Base-by-base conservation (phyloP, 2,888 invertebrate species). In the Scaptomyza flava region DNA sequence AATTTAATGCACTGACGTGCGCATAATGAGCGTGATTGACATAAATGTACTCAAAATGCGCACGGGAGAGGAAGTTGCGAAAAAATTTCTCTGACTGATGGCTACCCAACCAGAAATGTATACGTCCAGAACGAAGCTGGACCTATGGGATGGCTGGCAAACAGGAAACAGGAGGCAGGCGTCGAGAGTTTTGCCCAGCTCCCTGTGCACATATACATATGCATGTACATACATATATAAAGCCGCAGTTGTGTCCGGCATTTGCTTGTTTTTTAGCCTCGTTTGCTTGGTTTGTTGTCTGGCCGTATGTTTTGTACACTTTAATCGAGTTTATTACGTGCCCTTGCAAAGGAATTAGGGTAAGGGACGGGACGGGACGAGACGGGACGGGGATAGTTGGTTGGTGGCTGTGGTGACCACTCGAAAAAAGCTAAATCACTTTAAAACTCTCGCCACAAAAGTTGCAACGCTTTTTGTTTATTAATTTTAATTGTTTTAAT, bases 21-120 rank as follows among this genome's bases (percentile, higher is more conserved):
- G 79, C 83, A 83, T 82, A 83, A 83, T 83, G 83, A 83, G 85
- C 72, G 70, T 83, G 85, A 83, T 85, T 83, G 83, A 83, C 83
- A 83, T 85, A 82, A 83, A 83, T 83, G 85, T 73, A 73, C 82
- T 85, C 81, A 72, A 85, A 81, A 81, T 81, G 75, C 81, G 73
- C 73, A 69, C 54, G 76, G 77, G 68, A 81, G 50, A 59, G 56
- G 53, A 65, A 48, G 75, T 65, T 67, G 66, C 46, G 46, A 56
- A 43, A 34, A 46, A 50, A 47, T 58, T 58, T 46, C 47, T 48
- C 60, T 61, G 60, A 50, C 59, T 71, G 74, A 58, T 75, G 58
- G 61, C 23, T 41, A 54, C 17, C 57, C 67, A 64, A 46, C 4
- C 43, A 47, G 60, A 52, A 65, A 47, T 42, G 42, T 43, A 54